Percentiles rank a stretch among this genome's conserved stretches.
phyloP scores from a whole-genome alignment of 2,113 vertebrate species.

The Rhinolophus ferrumequinum region DNA sequence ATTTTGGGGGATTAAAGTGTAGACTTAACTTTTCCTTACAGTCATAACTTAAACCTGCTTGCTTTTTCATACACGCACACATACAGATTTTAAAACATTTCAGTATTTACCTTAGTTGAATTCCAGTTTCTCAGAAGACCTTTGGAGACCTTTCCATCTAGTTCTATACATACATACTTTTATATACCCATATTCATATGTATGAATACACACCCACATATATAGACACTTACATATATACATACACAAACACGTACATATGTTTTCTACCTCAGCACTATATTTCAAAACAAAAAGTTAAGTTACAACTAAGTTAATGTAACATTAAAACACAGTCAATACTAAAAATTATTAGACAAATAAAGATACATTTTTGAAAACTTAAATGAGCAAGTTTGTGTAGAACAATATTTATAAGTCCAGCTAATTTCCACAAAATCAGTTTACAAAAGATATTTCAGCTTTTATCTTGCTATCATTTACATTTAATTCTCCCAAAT shows the following conservation, averaged over 20 bases:
- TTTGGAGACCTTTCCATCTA: neutral
- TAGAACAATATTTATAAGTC: neutral
- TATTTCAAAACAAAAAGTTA: neutral
- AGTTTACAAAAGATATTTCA: neutral
- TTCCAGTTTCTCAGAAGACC: neutral
- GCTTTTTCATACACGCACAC: neutral
- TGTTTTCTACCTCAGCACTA: neutral
- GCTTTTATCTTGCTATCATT: neutral
- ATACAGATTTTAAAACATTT: neutral
- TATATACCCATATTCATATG: neutral
- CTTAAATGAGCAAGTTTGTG: neutral
- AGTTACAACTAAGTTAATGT: neutral
- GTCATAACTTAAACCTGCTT: neutral
- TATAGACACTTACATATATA: neutral
- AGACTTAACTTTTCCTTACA: neutral
- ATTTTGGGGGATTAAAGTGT: neutral
- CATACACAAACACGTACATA: neutral
- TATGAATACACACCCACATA: neutral
- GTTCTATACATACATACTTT: neutral
- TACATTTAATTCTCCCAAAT: constrained; percentile 1
- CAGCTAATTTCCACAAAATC: neutral
- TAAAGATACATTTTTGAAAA: neutral
- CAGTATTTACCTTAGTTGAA: neutral
- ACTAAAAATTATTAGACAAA: neutral
- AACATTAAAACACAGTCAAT: neutral